Base-by-base conservation (phyloP, 2,888 invertebrate genomes). In the Cyrtodaria siliqua region DNA sequence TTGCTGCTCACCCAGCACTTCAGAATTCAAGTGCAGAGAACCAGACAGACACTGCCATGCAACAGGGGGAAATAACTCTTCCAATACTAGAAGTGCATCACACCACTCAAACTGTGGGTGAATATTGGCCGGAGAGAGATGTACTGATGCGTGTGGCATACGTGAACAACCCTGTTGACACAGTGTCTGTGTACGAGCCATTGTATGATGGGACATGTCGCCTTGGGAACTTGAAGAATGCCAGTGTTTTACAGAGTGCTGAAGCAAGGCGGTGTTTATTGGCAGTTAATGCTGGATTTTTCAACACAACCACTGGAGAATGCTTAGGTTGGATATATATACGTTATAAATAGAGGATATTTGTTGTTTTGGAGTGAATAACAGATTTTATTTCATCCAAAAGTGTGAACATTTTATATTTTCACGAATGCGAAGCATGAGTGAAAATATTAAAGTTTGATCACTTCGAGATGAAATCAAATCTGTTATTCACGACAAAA, bases 261-360 rank as follows among this genome's bases (percentile, higher is more conserved):
- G 55, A 71, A 33, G 79, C 73, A 33, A 85, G 84, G 52, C 71
- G 86, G 9, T 93, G 93, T 82, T 8, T 91, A 3, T 76, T 91
- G n/a, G 92, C 92, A 3, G 80, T 90, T 24, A 93, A 93, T 90
- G 93, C 92, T 59, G 93, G 93, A 47, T 91, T 92, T 69, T 93
- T 93, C 73, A 90, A 92, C 73, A 91, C 90, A 8, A 75, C 82
- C 4, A 84, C 86, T 60, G 91, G 91, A 20, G 80, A 83, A 20
- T 93, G 93, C 80, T 80, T 87, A 53, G 93, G 93, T 93, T 79
- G 74, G 81, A 62, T 29, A 29, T 55, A 2, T 3, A n/a, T n/a
- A n/a, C n/a, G n/a, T n/a, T n/a, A n/a, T n/a, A n/a, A n/a, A n/a
- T n/a, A n/a, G n/a, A n/a, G n/a, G n/a, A n/a, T n/a, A n/a, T n/a